phyloP scores from a whole-genome alignment of 2,797 vertebrate species.

The Aplochiton taeniatus region DNA sequence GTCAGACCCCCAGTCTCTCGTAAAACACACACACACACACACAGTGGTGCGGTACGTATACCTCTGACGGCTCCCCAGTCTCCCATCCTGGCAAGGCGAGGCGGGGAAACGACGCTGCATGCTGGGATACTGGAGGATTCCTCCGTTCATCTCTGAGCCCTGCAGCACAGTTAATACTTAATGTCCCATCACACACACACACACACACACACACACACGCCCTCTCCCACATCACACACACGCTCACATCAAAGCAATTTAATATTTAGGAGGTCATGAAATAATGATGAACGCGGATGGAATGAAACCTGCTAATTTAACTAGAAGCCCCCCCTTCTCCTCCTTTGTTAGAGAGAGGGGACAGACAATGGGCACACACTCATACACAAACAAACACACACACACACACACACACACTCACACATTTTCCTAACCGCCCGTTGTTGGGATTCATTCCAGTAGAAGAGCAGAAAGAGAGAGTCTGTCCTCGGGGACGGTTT shows the following conservation, averaged over 20 bases:
- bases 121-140: constrained; percentile 67
- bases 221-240: constrained; percentile 40
- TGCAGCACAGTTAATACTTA: constrained; percentile 73
- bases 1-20: constrained; percentile 36
- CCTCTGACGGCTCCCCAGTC: constrained; percentile 71
- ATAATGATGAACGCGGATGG: constrained; percentile 82
- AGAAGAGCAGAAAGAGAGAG: constrained; percentile 35
- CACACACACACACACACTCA: neutral
- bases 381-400: neutral
- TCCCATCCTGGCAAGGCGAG: constrained; percentile 74
- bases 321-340: constrained; percentile 49
- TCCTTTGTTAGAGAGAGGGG: constrained; percentile 50
- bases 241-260: constrained; percentile 52
- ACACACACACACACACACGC: constrained; percentile 9
- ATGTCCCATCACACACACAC: constrained; percentile 45
- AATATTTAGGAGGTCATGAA: constrained; percentile 78
- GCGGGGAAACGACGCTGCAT: constrained; percentile 67
- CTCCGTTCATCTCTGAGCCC: constrained; percentile 64
- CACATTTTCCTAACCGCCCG: neutral
- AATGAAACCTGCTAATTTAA: constrained; percentile 82
- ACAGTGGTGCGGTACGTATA: constrained; percentile 41
- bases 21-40: too few species aligned
- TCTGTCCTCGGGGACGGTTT: constrained; percentile 38
- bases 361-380: constrained; percentile 9
- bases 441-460: constrained; percentile 27